A percentile compares a stretch with the other conserved stretches of the same genome.
Evolutionary conservation across 1,140 invertebrate species (phyloP).

Genomic region (Dryas iulia): DNA sequence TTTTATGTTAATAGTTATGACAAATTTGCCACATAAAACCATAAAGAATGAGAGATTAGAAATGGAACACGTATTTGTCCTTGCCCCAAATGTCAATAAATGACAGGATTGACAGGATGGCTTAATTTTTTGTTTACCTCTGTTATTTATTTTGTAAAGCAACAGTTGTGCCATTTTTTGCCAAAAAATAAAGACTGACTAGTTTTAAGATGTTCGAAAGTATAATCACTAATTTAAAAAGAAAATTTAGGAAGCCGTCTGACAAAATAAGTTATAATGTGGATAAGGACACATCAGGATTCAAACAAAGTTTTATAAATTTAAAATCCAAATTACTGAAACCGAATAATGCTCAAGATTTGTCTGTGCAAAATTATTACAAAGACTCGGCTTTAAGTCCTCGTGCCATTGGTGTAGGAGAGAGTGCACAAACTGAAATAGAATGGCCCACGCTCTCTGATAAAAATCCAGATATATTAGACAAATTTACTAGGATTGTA

Average conservation of each 20-base stretch:
- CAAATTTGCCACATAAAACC: slow-evolving; percentile 23
- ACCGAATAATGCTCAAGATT: slow-evolving; percentile 44
- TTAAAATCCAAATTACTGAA: slow-evolving; percentile 69
- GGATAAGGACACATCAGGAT: slow-evolving; percentile 64
- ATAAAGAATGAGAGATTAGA: slow-evolving; percentile 43
- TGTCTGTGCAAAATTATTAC: slow-evolving; percentile 40
- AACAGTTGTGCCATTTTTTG: slow-evolving; percentile 55
- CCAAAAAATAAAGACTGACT: slow-evolving; percentile 74
- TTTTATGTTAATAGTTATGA: slow-evolving; percentile 21
- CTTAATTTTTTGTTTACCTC: slow-evolving; percentile 41
- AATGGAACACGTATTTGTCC: slow-evolving; percentile 62
- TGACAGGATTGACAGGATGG: slow-evolving; percentile 59
- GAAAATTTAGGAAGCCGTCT: slow-evolving; percentile 80
- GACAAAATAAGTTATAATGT: slow-evolving; percentile 44
- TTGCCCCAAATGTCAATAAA: slow-evolving; percentile 73
- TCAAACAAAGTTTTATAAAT: slow-evolving; percentile 68
- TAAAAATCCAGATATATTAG: slow-evolving; percentile 81
- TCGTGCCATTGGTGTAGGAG: slow-evolving; percentile 58
- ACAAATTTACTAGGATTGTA: slow-evolving; percentile 85
- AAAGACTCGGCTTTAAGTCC: slow-evolving; percentile 65
- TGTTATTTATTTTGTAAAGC: slow-evolving; percentile 23
- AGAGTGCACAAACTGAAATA: slow-evolving; percentile 68
- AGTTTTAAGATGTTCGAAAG: slow-evolving; percentile 71
- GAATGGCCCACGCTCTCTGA: slow-evolving; percentile 65
- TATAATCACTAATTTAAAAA: slow-evolving; percentile 68